Percentiles rank a stretch among this genome's conserved stretches.
phyloP scores from a whole-genome alignment of 2,113 vertebrate genomes.

The Pavo muticus region DNA sequence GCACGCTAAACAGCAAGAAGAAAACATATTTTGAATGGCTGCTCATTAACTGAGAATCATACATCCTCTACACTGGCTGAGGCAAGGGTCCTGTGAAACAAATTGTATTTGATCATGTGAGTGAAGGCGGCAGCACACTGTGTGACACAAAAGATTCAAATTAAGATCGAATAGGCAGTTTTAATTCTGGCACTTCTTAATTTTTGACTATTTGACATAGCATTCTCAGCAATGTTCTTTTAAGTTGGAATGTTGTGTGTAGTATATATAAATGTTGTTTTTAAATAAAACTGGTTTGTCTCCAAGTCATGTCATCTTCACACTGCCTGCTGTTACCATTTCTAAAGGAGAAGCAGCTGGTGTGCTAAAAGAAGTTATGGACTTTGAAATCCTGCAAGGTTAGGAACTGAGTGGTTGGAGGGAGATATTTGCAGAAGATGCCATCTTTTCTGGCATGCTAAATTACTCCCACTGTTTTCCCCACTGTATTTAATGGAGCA shows the following conservation, averaged over 20 bases:
- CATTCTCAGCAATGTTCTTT: background rate
- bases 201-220: background rate
- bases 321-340: slow-evolving; percentile 13
- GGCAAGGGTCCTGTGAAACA: background rate
- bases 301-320: slow-evolving; percentile 37
- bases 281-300: slow-evolving; percentile 38
- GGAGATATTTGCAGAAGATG: slow-evolving; percentile 37
- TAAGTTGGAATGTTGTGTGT: background rate
- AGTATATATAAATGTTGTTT: background rate
- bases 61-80: background rate
- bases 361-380: slow-evolving; percentile 54
- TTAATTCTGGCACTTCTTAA: background rate
- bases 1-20: background rate
- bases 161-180: accelerated
- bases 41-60: background rate
- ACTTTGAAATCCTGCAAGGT: slow-evolving; percentile 25
- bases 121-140: background rate
- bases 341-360: slow-evolving; percentile 56
- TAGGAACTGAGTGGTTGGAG: slow-evolving; percentile 39
- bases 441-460: background rate
- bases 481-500: background rate
- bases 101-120: accelerated
- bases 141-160: background rate
- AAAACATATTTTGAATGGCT: background rate
- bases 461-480: slow-evolving; percentile 36